phyloP scores from a whole-genome alignment of 1,140 invertebrate species.

The Anagrus nilaparvatae region DNA sequence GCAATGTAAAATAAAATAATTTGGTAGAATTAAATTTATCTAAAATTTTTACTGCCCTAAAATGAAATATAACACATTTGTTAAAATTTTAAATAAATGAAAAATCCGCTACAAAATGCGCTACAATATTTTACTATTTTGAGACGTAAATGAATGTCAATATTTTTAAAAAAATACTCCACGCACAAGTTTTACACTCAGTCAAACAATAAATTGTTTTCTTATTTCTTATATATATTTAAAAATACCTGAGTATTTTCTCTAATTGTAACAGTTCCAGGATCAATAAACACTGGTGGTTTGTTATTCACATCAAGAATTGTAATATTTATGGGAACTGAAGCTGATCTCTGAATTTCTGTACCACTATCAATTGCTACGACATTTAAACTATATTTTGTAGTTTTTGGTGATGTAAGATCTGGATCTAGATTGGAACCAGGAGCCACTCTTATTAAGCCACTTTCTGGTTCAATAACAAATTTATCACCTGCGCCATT shows the following conservation, averaged over 20 bases:
- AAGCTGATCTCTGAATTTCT: slow-evolving; percentile 62
- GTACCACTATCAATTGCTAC: slow-evolving; percentile 80
- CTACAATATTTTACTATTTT: not conserved
- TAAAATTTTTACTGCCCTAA: too few relatives aligned
- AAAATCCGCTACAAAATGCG: too few relatives aligned
- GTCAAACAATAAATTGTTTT: slow-evolving; percentile 11
- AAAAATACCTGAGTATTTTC: slow-evolving; percentile 63
- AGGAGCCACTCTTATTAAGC: slow-evolving; percentile 72
- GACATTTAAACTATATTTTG: slow-evolving; percentile 55
- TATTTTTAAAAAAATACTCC: not conserved
- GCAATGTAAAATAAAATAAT: slow-evolving; percentile 16
- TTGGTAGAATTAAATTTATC: too few relatives aligned
- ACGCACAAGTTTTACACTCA: not conserved
- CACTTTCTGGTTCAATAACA: slow-evolving; percentile 71
- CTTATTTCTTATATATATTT: slow-evolving; percentile 4
- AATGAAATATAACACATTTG: too few relatives aligned
- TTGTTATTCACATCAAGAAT: slow-evolving; percentile 91
- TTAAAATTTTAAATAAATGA: too few relatives aligned
- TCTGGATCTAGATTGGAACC: slow-evolving; percentile 85
- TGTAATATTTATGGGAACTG: slow-evolving; percentile 69
- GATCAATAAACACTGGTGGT: slow-evolving; percentile 60
- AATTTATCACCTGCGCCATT: slow-evolving; percentile 86
- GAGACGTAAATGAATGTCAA: not conserved
- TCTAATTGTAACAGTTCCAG: slow-evolving; percentile 53
- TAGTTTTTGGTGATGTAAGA: slow-evolving; percentile 63